Conservation (phyloP, 1,140 invertebrate species). For the Drosophila kohkoa region DNA sequence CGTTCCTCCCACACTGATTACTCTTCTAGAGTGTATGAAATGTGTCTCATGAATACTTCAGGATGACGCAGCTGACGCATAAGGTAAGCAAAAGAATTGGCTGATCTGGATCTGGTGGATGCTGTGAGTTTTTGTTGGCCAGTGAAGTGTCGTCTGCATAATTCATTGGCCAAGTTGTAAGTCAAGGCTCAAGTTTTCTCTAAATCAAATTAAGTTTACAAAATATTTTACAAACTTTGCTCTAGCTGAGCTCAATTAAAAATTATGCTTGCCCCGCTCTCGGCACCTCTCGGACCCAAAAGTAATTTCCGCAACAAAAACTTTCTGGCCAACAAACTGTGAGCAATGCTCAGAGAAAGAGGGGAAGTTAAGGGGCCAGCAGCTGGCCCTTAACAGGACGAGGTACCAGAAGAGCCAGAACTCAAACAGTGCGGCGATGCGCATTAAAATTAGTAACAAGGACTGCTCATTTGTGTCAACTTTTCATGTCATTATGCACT, state of each 20-base stretch:
- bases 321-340: slow-evolving; percentile 52
- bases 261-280: slow-evolving; percentile 55
- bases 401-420: neutral
- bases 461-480: slow-evolving; percentile 83
- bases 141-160: slow-evolving; percentile 66
- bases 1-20: neutral
- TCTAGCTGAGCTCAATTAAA: slow-evolving; percentile 69
- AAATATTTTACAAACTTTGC: slow-evolving; percentile 75
- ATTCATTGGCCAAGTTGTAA: slow-evolving; percentile 75
- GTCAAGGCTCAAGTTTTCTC: slow-evolving; percentile 74
- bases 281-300: slow-evolving; percentile 24
- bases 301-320: slow-evolving; percentile 81
- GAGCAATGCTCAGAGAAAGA: neutral
- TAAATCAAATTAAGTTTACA: slow-evolving; percentile 77
- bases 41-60: slow-evolving; percentile 48
- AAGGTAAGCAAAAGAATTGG: slow-evolving; percentile 9
- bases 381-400: neutral
- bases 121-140: neutral
- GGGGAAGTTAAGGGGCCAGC: neutral
- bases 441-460: slow-evolving; percentile 83
- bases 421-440: slow-evolving; percentile 64
- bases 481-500: slow-evolving; percentile 84
- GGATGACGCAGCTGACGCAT: slow-evolving; percentile 42
- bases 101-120: slow-evolving; percentile 8
- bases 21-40: slow-evolving; percentile 5